Evolutionary conservation across 2,888 invertebrate genomes (phyloP).

Genomic region (Acanthopleura granulata): DNA sequence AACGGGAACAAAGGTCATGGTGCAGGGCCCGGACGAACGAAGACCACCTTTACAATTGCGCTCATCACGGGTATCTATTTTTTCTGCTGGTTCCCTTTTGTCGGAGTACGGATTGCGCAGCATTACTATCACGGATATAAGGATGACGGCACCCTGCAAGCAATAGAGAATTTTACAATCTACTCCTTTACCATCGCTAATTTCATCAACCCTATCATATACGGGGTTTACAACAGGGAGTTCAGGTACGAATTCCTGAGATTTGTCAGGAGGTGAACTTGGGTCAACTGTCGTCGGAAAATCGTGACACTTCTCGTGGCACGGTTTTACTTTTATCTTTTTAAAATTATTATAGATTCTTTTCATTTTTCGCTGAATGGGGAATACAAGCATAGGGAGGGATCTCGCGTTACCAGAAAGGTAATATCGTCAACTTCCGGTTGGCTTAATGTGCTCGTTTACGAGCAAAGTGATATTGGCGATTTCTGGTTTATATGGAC

Average conservation of each 20-base stretch:
- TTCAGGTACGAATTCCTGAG: not conserved
- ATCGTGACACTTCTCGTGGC: too few species aligned
- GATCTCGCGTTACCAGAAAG: too few species aligned
- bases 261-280: not conserved
- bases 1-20: not conserved
- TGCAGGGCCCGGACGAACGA: not conserved
- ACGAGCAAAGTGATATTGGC: too few species aligned
- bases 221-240: conserved; percentile 1
- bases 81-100: not conserved
- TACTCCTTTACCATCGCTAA: not conserved
- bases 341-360: too few species aligned
- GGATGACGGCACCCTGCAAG: not conserved
- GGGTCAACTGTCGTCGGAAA: too few species aligned
- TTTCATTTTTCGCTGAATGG: too few species aligned
- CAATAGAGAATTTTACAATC: not conserved
- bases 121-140: not conserved
- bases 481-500: too few species aligned
- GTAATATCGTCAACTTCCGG: too few species aligned
- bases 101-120: not conserved
- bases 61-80: conserved; percentile 3
- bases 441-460: too few species aligned
- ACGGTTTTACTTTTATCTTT: too few species aligned
- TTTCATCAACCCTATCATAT: conserved; percentile 11
- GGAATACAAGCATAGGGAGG: too few species aligned
- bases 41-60: not conserved